Conservation (phyloP, 2,888 invertebrate genomes). For the Mesorhabditis sp. region DNA sequence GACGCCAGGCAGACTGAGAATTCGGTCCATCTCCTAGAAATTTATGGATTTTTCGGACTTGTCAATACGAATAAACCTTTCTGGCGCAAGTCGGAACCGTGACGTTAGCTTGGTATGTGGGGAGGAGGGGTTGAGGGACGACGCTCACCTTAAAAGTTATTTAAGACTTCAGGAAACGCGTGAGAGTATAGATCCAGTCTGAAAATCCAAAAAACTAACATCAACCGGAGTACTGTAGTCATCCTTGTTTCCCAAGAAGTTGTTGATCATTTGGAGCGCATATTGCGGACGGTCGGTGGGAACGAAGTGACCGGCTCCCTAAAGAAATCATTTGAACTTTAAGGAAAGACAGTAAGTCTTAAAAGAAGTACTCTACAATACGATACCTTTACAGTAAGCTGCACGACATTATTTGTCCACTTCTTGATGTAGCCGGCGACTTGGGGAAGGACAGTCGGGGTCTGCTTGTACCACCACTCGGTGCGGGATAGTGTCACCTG, state of each 20-base stretch:
- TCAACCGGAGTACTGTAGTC: slow-evolving; percentile 33
- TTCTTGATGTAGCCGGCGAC: slow-evolving; percentile 33
- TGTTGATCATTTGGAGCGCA: slow-evolving; percentile 45
- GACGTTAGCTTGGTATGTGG: neutral
- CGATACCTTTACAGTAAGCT: slow-evolving; percentile 26
- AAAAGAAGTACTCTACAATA: neutral
- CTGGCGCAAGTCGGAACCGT: slow-evolving; percentile 7
- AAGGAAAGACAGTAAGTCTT: too few species aligned
- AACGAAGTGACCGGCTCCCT: slow-evolving; percentile 35
- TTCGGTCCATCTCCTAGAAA: slow-evolving; percentile 21
- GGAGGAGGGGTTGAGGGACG: slow-evolving; percentile 19
- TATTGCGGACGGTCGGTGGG: slow-evolving; percentile 41
- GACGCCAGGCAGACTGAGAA: slow-evolving; percentile 27
- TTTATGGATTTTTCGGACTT: too few species aligned
- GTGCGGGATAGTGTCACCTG: neutral
- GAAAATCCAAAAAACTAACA: slow-evolving; percentile 12
- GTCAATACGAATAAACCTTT: too few species aligned
- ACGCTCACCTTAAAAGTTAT: slow-evolving; percentile 14
- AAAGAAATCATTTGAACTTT: neutral
- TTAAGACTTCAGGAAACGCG: too few species aligned
- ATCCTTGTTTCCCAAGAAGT: slow-evolving; percentile 31
- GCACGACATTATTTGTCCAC: slow-evolving; percentile 26
- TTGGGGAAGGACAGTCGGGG: slow-evolving; percentile 9
- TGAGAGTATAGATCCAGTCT: too few species aligned
- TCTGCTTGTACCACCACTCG: slow-evolving; percentile 24